Percentiles rank a stretch among this genome's conserved stretches.
Evolutionary conservation across 2,888 invertebrate genomes (phyloP).

Genomic region (Eupithecia exiguata): DNA sequence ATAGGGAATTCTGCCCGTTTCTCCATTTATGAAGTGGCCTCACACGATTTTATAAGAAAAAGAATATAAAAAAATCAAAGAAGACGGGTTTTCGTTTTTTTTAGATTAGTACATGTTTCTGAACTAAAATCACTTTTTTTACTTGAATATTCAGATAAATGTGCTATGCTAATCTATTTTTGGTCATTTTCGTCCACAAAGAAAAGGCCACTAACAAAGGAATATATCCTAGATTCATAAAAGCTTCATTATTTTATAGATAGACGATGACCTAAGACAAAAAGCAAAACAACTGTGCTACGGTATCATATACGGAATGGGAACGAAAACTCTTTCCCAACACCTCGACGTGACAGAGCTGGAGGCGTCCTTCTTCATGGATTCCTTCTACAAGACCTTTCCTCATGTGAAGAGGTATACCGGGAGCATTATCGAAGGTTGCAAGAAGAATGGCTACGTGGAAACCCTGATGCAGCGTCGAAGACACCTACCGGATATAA

Average conservation of each 20-base stretch:
- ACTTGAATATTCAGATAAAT: neutral
- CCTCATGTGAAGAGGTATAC: conserved; percentile 87
- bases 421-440: conserved; percentile 83
- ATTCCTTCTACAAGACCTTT: conserved; percentile 91
- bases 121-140: neutral
- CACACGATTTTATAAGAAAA: neutral
- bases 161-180: neutral
- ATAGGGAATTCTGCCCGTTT: conserved; percentile 11
- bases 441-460: conserved; percentile 89
- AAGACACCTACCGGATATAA: conserved; percentile 90
- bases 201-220: neutral
- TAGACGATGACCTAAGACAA: conserved; percentile 91
- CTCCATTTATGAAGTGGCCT: neutral
- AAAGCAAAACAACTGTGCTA: conserved; percentile 97
- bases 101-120: no score
- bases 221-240: neutral
- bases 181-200: neutral
- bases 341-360: conserved; percentile 90
- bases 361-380: conserved; percentile 91
- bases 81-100: no score
- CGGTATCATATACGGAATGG: conserved; percentile 99
- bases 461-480: conserved; percentile 92
- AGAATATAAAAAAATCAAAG: no score
- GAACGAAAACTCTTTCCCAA: conserved; percentile 90
- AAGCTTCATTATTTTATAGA: conserved; percentile 64